Evolutionary conservation across 2,888 invertebrate species (phyloP), one percentile per base, ranked within the genome.

Genomic region (Acleris laterana): DNA sequence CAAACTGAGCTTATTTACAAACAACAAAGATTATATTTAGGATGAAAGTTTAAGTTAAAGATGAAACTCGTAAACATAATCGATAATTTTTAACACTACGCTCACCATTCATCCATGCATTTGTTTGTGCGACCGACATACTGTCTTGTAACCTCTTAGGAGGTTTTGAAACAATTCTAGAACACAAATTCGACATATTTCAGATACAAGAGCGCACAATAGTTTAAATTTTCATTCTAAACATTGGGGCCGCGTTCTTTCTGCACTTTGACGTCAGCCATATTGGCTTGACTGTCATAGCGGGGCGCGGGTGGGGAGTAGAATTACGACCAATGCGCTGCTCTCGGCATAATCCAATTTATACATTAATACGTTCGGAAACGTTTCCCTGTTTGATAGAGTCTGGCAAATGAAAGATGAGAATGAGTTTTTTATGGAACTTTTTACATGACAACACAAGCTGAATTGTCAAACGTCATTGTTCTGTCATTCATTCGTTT

Each of bases 101-200:
- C 95, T 96, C 94, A 97, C 97, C 97, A 88, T 97, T 96, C 94
- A 96, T 96, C 97, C 97, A 97, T 80, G 96, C 95, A 87, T 96
- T 96, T 50, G 96, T 96, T 93, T 97, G 97, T 62, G 96, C 95
- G 77, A 96, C 96, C 71, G 96, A 94, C 94, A 97, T 95, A 82
- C 94, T 94, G 83, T 96, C 96, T 81, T 95, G 96, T 85, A 95
- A 94, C 79, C 96, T 95, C 93, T 96, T 96, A 70, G 94, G 93
- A 71, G 96, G 95, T 89, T 96, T 96, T 74, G 95, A 94, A 74
- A 95, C 94, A 76, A 95, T 95, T 94, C 96, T 96, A 78, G 95
- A 95, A 85, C 96, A 96, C 83, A 96, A 93, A 94, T 96, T 96
- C 78, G 96, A 96, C 96, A 96, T 96, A 83, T 70, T 83, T 81